Percentiles rank a stretch among this genome's conserved stretches.
phyloP scores from a whole-genome alignment of 2,888 invertebrate species.

The Eilema caniola region DNA sequence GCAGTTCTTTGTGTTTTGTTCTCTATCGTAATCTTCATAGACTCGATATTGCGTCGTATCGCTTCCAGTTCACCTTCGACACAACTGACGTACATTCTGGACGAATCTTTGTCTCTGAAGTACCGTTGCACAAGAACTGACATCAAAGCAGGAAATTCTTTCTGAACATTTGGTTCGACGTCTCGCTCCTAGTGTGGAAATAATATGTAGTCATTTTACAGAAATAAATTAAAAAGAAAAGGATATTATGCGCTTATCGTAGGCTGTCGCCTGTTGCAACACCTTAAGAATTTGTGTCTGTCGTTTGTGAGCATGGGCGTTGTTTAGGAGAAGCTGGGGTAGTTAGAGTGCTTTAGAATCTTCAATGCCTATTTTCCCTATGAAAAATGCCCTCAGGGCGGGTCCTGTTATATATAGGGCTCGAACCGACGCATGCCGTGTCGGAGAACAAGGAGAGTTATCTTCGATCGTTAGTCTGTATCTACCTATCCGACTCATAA shows the following conservation, averaged over 20 bases:
- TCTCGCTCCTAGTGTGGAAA: conserved; percentile 70
- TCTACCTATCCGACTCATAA: too few species aligned
- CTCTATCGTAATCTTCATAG: conserved; percentile 30
- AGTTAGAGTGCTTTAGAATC: not conserved
- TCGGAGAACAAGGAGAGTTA: too few species aligned
- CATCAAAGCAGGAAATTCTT: conserved; percentile 86
- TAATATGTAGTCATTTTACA: not conserved
- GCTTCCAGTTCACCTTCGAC: conserved; percentile 75
- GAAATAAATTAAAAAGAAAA: not conserved
- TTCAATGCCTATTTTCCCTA: not conserved
- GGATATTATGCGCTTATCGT: not conserved
- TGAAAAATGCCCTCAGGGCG: too few species aligned
- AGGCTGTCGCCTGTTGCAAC: too few species aligned
- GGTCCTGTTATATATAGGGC: too few species aligned
- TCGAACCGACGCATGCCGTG: too few species aligned
- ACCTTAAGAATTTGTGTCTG: not conserved
- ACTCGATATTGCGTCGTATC: conserved; percentile 79
- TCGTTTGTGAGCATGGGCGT: not conserved
- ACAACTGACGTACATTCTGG: conserved; percentile 50
- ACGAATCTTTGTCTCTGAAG: conserved; percentile 79
- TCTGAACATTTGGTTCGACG: conserved; percentile 66
- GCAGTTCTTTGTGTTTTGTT: not conserved
- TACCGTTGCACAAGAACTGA: conserved; percentile 88
- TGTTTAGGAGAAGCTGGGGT: not conserved
- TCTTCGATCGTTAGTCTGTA: too few species aligned